Evolutionary conservation across 2,797 vertebrate genomes (phyloP), one percentile per base, ranked within the genome.

Genomic region (Acipenser transmontanus): DNA sequence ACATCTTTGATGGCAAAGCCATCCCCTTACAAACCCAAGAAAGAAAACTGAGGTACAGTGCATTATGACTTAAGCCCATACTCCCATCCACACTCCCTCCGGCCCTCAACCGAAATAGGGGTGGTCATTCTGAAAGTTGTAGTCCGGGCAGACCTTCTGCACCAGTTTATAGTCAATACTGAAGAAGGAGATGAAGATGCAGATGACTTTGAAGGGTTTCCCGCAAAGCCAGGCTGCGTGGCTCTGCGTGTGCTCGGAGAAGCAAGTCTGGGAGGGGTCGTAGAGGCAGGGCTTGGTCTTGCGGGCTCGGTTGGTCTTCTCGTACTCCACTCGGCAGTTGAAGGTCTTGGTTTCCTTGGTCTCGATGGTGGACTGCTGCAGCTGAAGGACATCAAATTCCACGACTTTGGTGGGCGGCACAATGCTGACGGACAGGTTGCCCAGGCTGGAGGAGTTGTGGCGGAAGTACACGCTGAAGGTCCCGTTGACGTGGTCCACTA

Each of bases 191-290:
- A 98, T 95, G 85, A 99, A 99, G 84, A 99, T 97, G 81, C 96
- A 99, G 87, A 99, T 98, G 76, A 99, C 96, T 79, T 99, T 99
- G 87, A 99, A 99, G 77, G 97, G 97, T 74, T 99, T 99, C 78
- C 94, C 91, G 47, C 97, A 99, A 34, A 96, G 93, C 97, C 97
- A 99, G 75, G 95, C 91, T 0, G 96, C 93, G 0, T 97, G 92
- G 79, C 95, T 97, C 82, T 99, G 95, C 69, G 93, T 99, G 83
- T 98, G 93, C 85, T 99, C 97, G 0, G 95, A 95, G 87, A 93
- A 99, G 84, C 97, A 99, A 77, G 92, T 93, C 81, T 96, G 92
- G 69, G 95, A 94, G 0, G 96, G 96, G 80, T 98, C 95, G 12
- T 99, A 99, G 71, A 94, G 89, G 84, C 97, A 98, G 34, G 95